A percentile compares a stretch with the other conserved stretches of the same genome.
Conservation (phyloP, 2,113 vertebrate species). For the Psittacula cyanocephala region DNA sequence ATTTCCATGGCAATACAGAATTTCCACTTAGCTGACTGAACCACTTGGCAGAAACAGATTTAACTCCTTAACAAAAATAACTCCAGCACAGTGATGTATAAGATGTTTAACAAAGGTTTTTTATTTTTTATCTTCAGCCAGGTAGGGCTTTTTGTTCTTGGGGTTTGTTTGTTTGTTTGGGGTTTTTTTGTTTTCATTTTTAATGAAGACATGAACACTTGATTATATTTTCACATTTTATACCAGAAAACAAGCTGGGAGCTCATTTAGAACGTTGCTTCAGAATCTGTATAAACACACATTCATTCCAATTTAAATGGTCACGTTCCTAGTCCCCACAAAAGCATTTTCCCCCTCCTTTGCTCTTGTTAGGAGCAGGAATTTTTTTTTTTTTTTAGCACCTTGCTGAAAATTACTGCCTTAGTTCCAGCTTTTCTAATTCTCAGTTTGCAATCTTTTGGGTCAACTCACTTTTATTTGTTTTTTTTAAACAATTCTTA, state of each 20-base stretch:
- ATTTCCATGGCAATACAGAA: conserved; percentile 19
- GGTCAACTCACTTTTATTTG: neutral
- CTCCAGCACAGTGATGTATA: neutral
- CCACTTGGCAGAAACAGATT: neutral
- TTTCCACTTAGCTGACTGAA: neutral
- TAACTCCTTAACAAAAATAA: conserved; percentile 18
- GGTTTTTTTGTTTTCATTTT: neutral
- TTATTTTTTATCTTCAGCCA: neutral
- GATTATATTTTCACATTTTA: neutral
- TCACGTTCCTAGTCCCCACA: neutral
- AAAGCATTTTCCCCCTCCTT: neutral
- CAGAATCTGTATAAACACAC: neutral
- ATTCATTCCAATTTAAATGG: neutral
- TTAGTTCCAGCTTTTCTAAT: neutral
- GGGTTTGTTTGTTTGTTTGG: no score
- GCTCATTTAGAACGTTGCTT: neutral
- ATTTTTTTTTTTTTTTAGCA: neutral
- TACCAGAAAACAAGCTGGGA: neutral
- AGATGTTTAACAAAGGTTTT: neutral
- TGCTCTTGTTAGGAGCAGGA: neutral
- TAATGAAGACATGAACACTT: neutral
- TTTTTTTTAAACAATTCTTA: neutral
- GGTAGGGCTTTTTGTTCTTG: neutral
- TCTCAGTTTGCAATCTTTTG: neutral
- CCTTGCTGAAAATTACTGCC: neutral